Evolutionary conservation across 2,888 invertebrate species (phyloP), one percentile per base, ranked within the genome.

Genomic region (Lagria hirta): DNA sequence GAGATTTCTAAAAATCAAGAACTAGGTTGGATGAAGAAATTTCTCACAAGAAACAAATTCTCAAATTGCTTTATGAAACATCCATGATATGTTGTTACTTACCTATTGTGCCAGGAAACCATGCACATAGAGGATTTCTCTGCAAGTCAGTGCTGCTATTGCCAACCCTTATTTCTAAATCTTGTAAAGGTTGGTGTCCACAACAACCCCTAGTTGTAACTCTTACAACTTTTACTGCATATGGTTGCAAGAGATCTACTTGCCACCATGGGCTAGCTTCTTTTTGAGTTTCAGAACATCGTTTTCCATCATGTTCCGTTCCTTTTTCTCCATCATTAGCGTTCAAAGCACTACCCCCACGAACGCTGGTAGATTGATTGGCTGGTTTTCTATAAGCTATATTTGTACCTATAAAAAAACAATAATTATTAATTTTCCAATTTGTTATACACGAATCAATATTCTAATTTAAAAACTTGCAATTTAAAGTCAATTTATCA

Each of bases 211-310:
- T 78, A 0, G 92, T 92, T 5, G 92, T 89, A 32, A 94, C 86
- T 49, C 91, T 75, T 22, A 94, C 88, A 21, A 89, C 89, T 65
- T 87, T 84, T 35, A 94, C 84, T 1, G 89, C 82, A 68, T 92
- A 92, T 15, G 91, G 84, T 42, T 85, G 75, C 21, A 94, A 75
- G 27, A 94, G 75, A 68, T 94, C 91, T 4, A 93, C 92, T 58
- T 86, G 84, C 93, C 93, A 94, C 91, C 92, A 94, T 0, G 93
- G 93, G 12, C 91, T 91, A 0, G 87, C 85, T 64, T 94, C 93
- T 46, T 86, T 82, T 66, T 88, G 86, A 0, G 93, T 94, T 74
- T 93, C 92, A 0, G 91, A 88, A 69, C 94, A 94, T 49, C 88
- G 76, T 65, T 87, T 85, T 7, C 88, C 90, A 58, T 93, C 92